A percentile compares a stretch with the other conserved stretches of the same genome.
Conservation (phyloP, 2,888 invertebrate species). For the Neoscelio sp. region DNA sequence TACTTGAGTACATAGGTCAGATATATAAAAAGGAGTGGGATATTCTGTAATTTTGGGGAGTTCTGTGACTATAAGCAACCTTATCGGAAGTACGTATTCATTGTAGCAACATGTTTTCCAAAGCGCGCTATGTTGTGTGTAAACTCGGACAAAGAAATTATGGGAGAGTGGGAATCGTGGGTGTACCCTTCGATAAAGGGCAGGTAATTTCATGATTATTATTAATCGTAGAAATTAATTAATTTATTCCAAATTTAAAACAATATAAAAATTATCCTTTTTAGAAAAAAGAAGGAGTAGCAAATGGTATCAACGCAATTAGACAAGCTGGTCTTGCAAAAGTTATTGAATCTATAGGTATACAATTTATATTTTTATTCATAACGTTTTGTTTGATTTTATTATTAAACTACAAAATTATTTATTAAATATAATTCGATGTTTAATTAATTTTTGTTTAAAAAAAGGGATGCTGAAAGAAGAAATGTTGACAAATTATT, state of each 20-base stretch:
- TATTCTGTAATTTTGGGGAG: slow-evolving; percentile 34
- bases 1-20: slow-evolving; percentile 47
- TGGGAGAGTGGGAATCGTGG: slow-evolving; percentile 88
- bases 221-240: no score
- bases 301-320: slow-evolving; percentile 88
- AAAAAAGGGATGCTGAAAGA: not conserved
- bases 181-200: slow-evolving; percentile 92
- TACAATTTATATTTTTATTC: no score
- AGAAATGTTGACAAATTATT: not conserved
- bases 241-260: no score
- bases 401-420: no score
- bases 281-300: slow-evolving; percentile 88
- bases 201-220: slow-evolving; percentile 83
- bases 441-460: slow-evolving; percentile 3
- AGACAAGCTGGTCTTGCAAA: slow-evolving; percentile 87
- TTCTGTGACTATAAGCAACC: not conserved
- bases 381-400: no score
- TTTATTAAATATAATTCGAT: no score
- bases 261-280: slow-evolving; percentile 45
- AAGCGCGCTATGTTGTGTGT: slow-evolving; percentile 61
- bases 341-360: slow-evolving; percentile 87
- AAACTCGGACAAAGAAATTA: slow-evolving; percentile 73
- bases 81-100: slow-evolving; percentile 27
- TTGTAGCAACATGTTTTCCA: slow-evolving; percentile 72
- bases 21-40: slow-evolving; percentile 29